These are phyloP conservation scores for Ptyas mucosa DNA, from an alignment of 2,113 vertebrate species.

Conservation along the genomic window DNA sequence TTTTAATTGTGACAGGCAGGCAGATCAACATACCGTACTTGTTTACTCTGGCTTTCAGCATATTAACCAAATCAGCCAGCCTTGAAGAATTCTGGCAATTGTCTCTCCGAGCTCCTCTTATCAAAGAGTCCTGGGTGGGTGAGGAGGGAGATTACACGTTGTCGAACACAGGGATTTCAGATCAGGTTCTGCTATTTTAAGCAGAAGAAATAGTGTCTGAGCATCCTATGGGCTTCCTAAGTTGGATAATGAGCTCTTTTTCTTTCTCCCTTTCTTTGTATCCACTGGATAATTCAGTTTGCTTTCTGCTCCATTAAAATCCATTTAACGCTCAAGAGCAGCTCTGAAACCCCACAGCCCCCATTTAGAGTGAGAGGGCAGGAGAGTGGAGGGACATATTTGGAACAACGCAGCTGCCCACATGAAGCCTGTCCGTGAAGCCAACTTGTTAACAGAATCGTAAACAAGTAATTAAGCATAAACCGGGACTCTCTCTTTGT, in stretches of 20 bases:
- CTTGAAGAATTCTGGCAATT: slow-evolving; percentile 16
- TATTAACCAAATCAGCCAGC: slow-evolving; percentile 12
- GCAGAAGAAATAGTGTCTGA: neutral
- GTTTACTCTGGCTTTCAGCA: slow-evolving; percentile 17
- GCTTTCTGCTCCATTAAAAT: slow-evolving; percentile 27
- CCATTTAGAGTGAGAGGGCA: neutral
- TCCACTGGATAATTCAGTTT: slow-evolving; percentile 23
- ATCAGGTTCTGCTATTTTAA: slow-evolving; percentile 30
- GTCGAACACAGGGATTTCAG: slow-evolving; percentile 17
- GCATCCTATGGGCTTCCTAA: slow-evolving; percentile 5
- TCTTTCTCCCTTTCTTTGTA: neutral
- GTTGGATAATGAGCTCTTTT: slow-evolving; percentile 26
- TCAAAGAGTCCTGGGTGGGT: neutral
- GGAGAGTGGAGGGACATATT: slow-evolving; percentile 22
- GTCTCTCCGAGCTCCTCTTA: neutral
- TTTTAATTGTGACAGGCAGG: slow-evolving; percentile 21
- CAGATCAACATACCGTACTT: neutral
- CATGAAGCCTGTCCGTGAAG: neutral
- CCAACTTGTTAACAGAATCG: slow-evolving; percentile 44
- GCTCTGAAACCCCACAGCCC: neutral
- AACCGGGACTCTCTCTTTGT: neutral
- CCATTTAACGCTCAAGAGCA: neutral
- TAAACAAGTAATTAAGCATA: neutral
- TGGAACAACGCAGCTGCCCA: slow-evolving; percentile 22
- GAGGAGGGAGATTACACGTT: slow-evolving; percentile 4